Percentiles rank a stretch among this genome's conserved stretches.
Conservation (phyloP, 2,797 vertebrate species). For the Propithecus deckenii region DNA sequence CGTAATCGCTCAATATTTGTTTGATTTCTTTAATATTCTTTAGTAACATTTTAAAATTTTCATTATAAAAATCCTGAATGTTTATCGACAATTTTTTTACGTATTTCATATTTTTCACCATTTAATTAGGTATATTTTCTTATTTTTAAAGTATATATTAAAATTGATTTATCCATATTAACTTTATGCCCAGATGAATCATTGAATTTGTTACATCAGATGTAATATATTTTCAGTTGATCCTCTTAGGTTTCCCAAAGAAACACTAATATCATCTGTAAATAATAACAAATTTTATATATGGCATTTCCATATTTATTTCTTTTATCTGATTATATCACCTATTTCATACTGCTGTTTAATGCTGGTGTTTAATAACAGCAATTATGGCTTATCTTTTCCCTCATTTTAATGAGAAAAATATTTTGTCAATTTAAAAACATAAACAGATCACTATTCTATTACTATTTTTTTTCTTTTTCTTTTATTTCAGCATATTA, state of each 20-base stretch:
- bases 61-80: too few relatives aligned
- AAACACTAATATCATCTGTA: background rate
- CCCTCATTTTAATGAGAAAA: background rate
- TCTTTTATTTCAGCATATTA: too few relatives aligned
- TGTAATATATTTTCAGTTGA: background rate
- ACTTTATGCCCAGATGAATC: background rate
- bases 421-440: background rate
- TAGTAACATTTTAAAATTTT: background rate
- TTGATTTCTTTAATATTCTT: background rate
- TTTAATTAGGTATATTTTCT: background rate
- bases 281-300: background rate
- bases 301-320: background rate
- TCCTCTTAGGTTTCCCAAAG: background rate
- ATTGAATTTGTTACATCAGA: background rate
- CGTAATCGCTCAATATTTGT: background rate
- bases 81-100: background rate
- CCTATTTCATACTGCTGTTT: background rate
- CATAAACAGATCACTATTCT: background rate
- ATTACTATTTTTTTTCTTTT: too few relatives aligned
- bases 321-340: background rate
- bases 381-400: background rate
- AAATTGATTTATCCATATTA: background rate
- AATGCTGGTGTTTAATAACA: background rate
- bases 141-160: background rate
- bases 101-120: background rate